A percentile compares a stretch with the other conserved stretches of the same genome.
Conservation (phyloP, 1,140 invertebrate genomes). For the Aphaenogaster ashmeadi region DNA sequence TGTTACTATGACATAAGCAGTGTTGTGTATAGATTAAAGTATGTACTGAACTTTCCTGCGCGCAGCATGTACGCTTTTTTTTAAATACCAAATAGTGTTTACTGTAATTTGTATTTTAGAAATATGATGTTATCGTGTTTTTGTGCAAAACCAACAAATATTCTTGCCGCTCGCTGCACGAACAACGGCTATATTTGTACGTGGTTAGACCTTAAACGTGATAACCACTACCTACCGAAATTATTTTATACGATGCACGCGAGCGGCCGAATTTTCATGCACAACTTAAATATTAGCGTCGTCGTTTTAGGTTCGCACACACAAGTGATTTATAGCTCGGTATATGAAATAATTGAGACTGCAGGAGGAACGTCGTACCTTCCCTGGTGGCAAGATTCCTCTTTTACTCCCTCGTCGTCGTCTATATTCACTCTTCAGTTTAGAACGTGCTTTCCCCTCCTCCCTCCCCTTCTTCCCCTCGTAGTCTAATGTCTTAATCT, state of each 20-base stretch:
- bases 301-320: slow-evolving; percentile 68
- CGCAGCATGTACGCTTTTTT: slow-evolving; percentile 4
- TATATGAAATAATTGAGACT: slow-evolving; percentile 70
- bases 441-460: slow-evolving; percentile 44
- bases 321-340: slow-evolving; percentile 65
- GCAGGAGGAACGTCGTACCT: slow-evolving; percentile 58
- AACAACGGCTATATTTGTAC: slow-evolving; percentile 46
- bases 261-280: slow-evolving; percentile 54
- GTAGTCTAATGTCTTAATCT: slow-evolving; percentile 80
- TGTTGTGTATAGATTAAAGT: slow-evolving; percentile 28
- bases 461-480: background rate
- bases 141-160: slow-evolving; percentile 36
- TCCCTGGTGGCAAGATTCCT: slow-evolving; percentile 36
- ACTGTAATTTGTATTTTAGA: slow-evolving; percentile 46
- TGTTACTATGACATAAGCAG: slow-evolving; percentile 1
- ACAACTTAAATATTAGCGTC: slow-evolving; percentile 66
- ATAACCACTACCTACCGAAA: slow-evolving; percentile 43
- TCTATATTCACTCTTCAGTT: slow-evolving; percentile 65
- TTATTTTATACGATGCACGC: slow-evolving; percentile 58
- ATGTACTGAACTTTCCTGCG: slow-evolving; percentile 14
- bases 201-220: slow-evolving; percentile 19
- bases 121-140: slow-evolving; percentile 30
- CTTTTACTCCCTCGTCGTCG: slow-evolving; percentile 49
- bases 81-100: slow-evolving; percentile 43
- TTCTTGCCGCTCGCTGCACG: slow-evolving; percentile 3